phyloP scores from a whole-genome alignment of 2,113 vertebrate genomes.

The Ovis aries region ARS-UI_Ramb_v3.0 NC_056058.1:72136001-72136500 shows the following conservation, averaged over 20 bases:
- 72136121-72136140: neutral
- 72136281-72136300: neutral
- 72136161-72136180: neutral
- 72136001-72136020: conserved; percentile 35
- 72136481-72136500: neutral
- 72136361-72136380: neutral
- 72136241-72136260: neutral
- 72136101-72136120: conserved; percentile 5
- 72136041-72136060: conserved; percentile 44
- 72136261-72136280: neutral
- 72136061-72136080: conserved; percentile 22
- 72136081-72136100: neutral
- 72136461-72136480: neutral
- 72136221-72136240: neutral
- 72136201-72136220: neutral
- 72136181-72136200: neutral
- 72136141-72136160: neutral
- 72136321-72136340: neutral
- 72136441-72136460: neutral
- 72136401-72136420: neutral
- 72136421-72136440: neutral
- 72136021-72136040: conserved; percentile 50
- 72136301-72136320: neutral
- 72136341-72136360: neutral
- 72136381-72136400: neutral